phyloP scores from a whole-genome alignment of 2,888 invertebrate species.

The Heliconius ethilla region DNA sequence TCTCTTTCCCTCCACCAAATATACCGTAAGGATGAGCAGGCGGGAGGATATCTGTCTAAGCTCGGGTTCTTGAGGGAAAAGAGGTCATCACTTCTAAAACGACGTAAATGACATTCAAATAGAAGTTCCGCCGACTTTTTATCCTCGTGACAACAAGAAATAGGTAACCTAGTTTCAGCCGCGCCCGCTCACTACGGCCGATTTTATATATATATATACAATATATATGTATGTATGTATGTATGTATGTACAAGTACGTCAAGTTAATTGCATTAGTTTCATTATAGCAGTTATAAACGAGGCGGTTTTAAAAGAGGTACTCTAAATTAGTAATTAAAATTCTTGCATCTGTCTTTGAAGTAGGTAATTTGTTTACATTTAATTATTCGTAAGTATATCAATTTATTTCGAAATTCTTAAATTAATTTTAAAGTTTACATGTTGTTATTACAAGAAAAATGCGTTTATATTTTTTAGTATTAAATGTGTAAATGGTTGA shows the following conservation, averaged over 20 bases:
- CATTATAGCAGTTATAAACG: slow-evolving; percentile 39
- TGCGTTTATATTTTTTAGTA: neutral
- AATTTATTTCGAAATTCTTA: slow-evolving; percentile 14
- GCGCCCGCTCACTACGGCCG: slow-evolving; percentile 60
- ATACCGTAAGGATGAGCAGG: slow-evolving; percentile 29
- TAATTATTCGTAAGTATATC: neutral
- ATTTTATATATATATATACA: slow-evolving; percentile 52
- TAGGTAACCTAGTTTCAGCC: slow-evolving; percentile 77
- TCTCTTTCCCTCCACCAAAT: slow-evolving; percentile 18
- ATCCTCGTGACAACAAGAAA: slow-evolving; percentile 62
- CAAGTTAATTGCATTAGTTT: slow-evolving; percentile 69
- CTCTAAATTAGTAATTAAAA: slow-evolving; percentile 21
- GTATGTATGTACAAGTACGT: slow-evolving; percentile 42
- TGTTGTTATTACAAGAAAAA: slow-evolving; percentile 21
- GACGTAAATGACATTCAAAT: slow-evolving; percentile 58
- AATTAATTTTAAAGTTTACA: neutral
- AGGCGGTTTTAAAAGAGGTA: slow-evolving; percentile 9
- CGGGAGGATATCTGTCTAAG: slow-evolving; percentile 45
- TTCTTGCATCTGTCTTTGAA: slow-evolving; percentile 14
- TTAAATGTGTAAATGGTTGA: slow-evolving; percentile 23
- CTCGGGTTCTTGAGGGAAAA: slow-evolving; percentile 50
- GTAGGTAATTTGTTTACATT: slow-evolving; percentile 20
- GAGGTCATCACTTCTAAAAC: slow-evolving; percentile 65
- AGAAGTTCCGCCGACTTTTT: slow-evolving; percentile 60
- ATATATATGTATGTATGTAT: too few species aligned